Base-by-base conservation (phyloP, 2,888 invertebrate genomes). In the Zygogramma bicolorata region DNA sequence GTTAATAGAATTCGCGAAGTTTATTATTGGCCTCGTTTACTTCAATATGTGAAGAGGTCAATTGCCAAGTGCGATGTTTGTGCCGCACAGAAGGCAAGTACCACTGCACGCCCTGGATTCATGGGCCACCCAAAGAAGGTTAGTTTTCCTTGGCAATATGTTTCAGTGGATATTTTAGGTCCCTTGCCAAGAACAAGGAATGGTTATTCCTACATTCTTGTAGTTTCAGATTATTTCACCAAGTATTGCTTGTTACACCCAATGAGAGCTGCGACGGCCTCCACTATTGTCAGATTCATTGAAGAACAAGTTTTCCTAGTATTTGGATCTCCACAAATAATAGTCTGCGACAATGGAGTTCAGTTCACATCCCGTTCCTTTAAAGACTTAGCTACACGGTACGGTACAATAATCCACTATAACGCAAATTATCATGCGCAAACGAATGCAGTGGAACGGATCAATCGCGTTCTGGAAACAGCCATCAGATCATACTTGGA, bases 241-340 rank as follows among this genome's bases (percentile, higher is more conserved):
- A n/a, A n/a, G n/a, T n/a, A n/a, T n/a, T n/a, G n/a, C 74, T 67
- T 49, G 73, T 75, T 66, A 67, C 74, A 6, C 75, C 29, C 29
- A 71, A 70, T 73, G 46, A 20, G 20, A 10, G 20, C n/a, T 15
- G 18, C 46, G 5, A 46, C n/a, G 18, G 20, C 46, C 8, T 20
- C 15, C 46, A n/a, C 46, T 2, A 46, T 46, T 20, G 20, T 10
- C 7, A 46, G 15, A 18, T 46, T 46, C 18, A 20, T 46, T 18
- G 46, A 46, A 46, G 46, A 18, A 46, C 46, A 46, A 18, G 46
- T 46, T 7, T 46, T 18, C 18, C 18, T 46, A 15, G 46, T 46
- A 20, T 46, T 46, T 46, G 46, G 2, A 15, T n/a, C 46, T 8
- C 46, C 46, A 5, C 18, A 46, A 15, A 15, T 46, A 8, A 46